Conservation (phyloP, 2,888 invertebrate species). For the Ectropis crepuscularia region DNA sequence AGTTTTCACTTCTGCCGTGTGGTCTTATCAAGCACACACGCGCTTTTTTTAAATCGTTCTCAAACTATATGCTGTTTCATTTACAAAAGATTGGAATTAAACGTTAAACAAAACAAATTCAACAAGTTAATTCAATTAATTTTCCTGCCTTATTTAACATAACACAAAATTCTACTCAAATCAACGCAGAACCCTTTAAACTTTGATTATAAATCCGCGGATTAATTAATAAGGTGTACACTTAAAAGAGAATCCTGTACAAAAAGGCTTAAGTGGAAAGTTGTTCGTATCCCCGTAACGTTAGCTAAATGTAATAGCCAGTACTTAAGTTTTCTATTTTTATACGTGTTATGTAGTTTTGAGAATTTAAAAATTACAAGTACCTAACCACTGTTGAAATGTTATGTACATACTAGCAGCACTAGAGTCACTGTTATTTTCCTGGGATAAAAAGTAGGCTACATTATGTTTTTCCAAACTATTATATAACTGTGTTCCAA, state of each 20-base stretch:
- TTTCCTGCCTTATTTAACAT: slow-evolving; percentile 33
- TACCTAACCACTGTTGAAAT: too few species aligned
- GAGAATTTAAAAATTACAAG: not conserved
- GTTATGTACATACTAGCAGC: too few species aligned
- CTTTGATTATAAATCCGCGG: slow-evolving; percentile 59
- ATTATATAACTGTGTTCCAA: too few species aligned
- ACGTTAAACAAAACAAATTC: not conserved
- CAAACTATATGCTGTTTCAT: too few species aligned
- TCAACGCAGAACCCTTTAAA: slow-evolving; percentile 51
- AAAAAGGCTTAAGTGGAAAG: slow-evolving; percentile 72
- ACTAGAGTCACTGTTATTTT: too few species aligned
- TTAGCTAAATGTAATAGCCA: slow-evolving; percentile 29
- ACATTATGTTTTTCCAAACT: too few species aligned
- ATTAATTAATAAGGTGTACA: slow-evolving; percentile 78
- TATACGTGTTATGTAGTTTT: not conserved
- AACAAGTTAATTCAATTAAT: slow-evolving; percentile 14
- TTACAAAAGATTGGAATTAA: not conserved
- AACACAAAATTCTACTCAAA: slow-evolving; percentile 50
- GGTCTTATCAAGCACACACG: too few species aligned
- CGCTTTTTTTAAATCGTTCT: too few species aligned
- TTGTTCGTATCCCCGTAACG: slow-evolving; percentile 53
- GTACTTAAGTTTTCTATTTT: slow-evolving; percentile 12
- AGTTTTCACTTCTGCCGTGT: too few species aligned
- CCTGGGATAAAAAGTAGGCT: too few species aligned
- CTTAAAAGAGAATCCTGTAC: slow-evolving; percentile 61